Base-by-base conservation (phyloP, 1,140 invertebrate genomes). In the Drosophila melanica region DNA sequence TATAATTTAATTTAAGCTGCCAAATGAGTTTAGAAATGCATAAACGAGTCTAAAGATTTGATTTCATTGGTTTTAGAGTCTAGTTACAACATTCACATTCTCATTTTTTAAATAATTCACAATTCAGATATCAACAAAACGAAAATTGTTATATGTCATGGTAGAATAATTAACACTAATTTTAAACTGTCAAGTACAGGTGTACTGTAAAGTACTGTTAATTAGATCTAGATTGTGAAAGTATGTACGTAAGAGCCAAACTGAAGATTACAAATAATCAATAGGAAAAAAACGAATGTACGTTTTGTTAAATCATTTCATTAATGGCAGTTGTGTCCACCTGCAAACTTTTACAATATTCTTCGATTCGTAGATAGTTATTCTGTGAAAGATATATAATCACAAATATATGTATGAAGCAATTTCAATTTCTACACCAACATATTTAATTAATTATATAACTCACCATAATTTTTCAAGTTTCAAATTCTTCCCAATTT, bases 191-290 rank as follows among this genome's bases (percentile, higher is more conserved):
- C 54, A 60, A 68, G 51, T 51, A 37, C 41, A 53, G 35, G 11
- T 10, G 27, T 16, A 20, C 45, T 44, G 44, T 44, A 48, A 64
- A 55, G 50, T 54, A 70, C 37, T 14, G 33, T 12, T 70, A 70
- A 70, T 70, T 70, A 63, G 50, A 70, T 64, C 59, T 64, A 55
- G 67, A 70, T 70, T 57, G 47, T 45, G 30, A 33, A 30, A 55
- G 67, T 70, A 6, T 64, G 39, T 12, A 8, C 11, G 6, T 27
- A 37, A 20, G 14, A 59, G 18, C 48, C 35, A 50, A 50, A 2
- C 44, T 12, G 11, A 12, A 27, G 63, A 69, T 69, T 74, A 74
- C 42, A 80, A 71, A 62, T 69, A 79, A 79, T 74, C 62, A 33
- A 14, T 5, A 12, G 42, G 33, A 79, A 51, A 44, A 42, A 45